Evolutionary conservation across 2,888 invertebrate species (phyloP), one percentile per base, ranked within the genome.

Genomic region (Cephus spinipes): DNA sequence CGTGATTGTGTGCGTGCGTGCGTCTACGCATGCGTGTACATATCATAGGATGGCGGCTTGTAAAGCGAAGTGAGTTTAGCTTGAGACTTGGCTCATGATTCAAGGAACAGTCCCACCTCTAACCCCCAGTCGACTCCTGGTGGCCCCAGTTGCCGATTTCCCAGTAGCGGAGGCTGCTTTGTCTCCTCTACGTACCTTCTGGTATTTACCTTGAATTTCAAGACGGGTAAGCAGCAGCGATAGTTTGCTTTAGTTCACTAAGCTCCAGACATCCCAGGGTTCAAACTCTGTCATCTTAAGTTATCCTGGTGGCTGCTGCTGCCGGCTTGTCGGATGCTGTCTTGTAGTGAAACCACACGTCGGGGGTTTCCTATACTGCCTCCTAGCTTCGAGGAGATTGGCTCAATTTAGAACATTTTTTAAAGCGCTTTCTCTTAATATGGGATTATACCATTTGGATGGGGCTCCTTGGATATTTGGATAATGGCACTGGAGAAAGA

Each of bases 171-270:
- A 0, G n/a, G 74, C 23, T 35, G 33, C 74, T 35, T 36, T n/a
- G 74, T 82, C 82, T 86, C 81, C 9, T 80, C 76, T 69, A 74
- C 76, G 76, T 69, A 75, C 76, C n/a, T n/a, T 35, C 79, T 77
- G 80, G 81, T 85, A 83, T 88, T 84, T 83, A 83, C 83, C 81
- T 81, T 84, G 86, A 83, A 85, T 83, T 85, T 87, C 87, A 83
- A 81, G 86, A 84, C 82, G 83, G 82, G 84, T 88, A 88, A 88
- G 87, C 86, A 81, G 85, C 78, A 85, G 83, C 84, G 87, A 89
- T 89, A 88, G 89, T 89, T 89, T 86, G 86, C 87, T 87, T 88
- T 85, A 88, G 87, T 88, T 89, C 84, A 82, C 85, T 85, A 87
- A 88, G 85, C 87, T 82, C 79, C 76, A 83, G 85, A 84, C 83